Conservation (phyloP, 2,888 invertebrate species). For the Leucophenga montana region DNA sequence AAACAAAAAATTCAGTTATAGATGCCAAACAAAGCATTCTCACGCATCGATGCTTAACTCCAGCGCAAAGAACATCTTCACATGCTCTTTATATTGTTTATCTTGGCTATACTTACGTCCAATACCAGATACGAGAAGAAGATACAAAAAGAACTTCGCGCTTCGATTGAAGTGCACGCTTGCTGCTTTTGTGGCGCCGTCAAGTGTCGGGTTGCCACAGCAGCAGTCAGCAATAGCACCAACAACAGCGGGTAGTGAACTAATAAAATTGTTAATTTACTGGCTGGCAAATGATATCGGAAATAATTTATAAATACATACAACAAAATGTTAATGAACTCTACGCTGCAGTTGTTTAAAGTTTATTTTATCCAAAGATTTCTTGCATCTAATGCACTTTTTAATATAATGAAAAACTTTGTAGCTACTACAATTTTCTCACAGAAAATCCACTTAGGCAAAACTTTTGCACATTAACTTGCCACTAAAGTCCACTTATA, state of each 20-base stretch:
- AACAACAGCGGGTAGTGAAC: neutral
- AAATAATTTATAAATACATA: conserved; percentile 19
- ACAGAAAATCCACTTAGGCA: neutral
- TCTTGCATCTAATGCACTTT: neutral
- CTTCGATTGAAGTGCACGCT: conserved; percentile 16
- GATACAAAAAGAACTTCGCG: neutral
- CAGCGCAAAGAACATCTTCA: too few relatives aligned
- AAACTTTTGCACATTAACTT: conserved; percentile 21
- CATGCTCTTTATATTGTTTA: too few relatives aligned
- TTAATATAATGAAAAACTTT: conserved; percentile 1
- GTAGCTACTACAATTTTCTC: neutral
- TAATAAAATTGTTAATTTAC: conserved; percentile 27
- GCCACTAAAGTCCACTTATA: conserved; percentile 2
- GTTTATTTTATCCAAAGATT: neutral
- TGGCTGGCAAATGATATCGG: conserved; percentile 23
- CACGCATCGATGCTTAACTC: too few relatives aligned
- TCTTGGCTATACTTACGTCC: too few relatives aligned
- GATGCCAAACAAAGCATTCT: too few relatives aligned
- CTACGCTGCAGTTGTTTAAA: neutral
- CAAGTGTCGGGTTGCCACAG: conserved; percentile 18
- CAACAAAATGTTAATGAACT: conserved; percentile 26
- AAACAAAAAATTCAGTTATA: too few relatives aligned
- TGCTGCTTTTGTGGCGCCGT: conserved; percentile 19
- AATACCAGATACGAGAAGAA: neutral
- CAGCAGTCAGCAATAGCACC: neutral